These are phyloP conservation scores for Drosophila yooni DNA, from an alignment of 2,888 invertebrate genomes.

Conservation along the genomic window DNA sequence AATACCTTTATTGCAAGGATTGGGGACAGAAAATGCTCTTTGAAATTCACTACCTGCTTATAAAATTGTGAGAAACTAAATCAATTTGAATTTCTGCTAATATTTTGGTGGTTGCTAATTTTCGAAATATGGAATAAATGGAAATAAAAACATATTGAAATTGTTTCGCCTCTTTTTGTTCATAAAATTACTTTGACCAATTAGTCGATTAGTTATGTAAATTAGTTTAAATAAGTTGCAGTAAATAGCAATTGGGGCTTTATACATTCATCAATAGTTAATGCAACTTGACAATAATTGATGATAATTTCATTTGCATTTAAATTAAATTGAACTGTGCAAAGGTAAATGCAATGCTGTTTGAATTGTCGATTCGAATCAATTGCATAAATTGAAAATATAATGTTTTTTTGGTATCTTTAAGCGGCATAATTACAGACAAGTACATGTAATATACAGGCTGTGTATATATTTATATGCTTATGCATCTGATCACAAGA, in stretches of 20 bases:
- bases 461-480: not conserved
- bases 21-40: not conserved
- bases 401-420: constrained; percentile 12
- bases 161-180: not conserved
- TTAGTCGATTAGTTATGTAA: constrained; percentile 24
- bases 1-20: not conserved
- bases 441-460: constrained; percentile 7
- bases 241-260: constrained; percentile 11
- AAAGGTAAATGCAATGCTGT: not conserved
- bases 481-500: constrained; percentile 16
- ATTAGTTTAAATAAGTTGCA: constrained; percentile 25
- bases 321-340: constrained; percentile 7
- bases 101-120: too few species aligned
- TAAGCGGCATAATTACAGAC: constrained; percentile 2
- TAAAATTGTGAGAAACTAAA: not conserved
- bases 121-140: not conserved
- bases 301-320: constrained; percentile 30
- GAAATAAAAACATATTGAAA: not conserved
- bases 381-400: constrained; percentile 17
- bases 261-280: constrained; percentile 20
- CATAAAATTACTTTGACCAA: constrained; percentile 6
- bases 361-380: constrained; percentile 8
- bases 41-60: not conserved
- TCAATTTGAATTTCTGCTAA: not conserved
- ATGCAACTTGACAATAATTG: constrained; percentile 35